Evolutionary conservation across 2,888 invertebrate species (phyloP).

Genomic region (Protophormia terraenovae): DNA sequence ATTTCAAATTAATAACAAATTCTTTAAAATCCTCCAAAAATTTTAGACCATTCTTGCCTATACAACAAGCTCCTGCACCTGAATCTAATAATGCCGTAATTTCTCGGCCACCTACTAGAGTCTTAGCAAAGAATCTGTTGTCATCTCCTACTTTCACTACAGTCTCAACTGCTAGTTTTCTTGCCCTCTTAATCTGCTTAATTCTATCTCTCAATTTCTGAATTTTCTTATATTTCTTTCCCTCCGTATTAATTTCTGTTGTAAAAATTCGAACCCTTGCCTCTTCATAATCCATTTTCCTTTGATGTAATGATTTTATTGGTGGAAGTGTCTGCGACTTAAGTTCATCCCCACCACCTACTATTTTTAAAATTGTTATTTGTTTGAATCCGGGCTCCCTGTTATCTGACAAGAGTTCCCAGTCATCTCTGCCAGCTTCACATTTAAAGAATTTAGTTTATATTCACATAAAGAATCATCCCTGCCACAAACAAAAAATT

Average conservation of each 20-base stretch:
- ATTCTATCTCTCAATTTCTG: background rate
- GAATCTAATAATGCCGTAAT: conserved; percentile 30
- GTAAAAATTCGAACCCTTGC: background rate
- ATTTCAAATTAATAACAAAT: background rate
- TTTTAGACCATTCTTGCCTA: conserved; percentile 20
- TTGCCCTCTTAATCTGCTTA: background rate
- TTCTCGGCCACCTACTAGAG: conserved; percentile 10
- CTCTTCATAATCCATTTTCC: background rate
- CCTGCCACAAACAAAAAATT: background rate
- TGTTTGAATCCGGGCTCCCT: background rate
- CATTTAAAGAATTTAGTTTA: background rate
- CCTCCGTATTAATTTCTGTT: background rate
- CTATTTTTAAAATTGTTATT: background rate
- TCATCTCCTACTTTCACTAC: background rate
- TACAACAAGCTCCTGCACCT: conserved; percentile 43
- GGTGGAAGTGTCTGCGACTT: too few relatives aligned
- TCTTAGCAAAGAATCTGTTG: too few relatives aligned
- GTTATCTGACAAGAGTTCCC: background rate
- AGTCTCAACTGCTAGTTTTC: conserved; percentile 11
- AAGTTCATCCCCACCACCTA: too few relatives aligned
- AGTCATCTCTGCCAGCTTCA: too few relatives aligned
- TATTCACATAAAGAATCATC: background rate
- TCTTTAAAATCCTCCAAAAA: background rate
- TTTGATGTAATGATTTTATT: conserved; percentile 20
- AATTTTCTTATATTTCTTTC: conserved; percentile 18